phyloP scores from a whole-genome alignment of 2,797 vertebrate species.

The Enteromius afrohamiltoni region DNA sequence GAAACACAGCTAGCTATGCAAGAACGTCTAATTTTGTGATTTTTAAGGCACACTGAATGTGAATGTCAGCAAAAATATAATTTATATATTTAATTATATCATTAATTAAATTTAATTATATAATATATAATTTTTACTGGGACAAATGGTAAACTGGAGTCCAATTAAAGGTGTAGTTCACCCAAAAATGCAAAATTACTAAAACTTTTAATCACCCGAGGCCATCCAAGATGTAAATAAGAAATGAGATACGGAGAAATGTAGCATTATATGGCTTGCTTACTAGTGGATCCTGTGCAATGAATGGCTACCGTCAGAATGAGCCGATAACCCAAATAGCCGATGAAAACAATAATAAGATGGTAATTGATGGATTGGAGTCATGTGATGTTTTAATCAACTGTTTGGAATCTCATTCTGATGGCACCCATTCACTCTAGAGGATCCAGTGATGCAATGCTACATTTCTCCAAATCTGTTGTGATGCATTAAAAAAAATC shows the following conservation, averaged over 20 bases:
- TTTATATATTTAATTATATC: too few species aligned
- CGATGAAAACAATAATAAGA: not conserved
- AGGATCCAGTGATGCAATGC: not conserved
- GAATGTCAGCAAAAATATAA: not conserved
- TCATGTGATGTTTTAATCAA: not conserved
- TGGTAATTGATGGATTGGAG: not conserved
- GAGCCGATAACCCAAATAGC: not conserved
- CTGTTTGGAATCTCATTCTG: not conserved
- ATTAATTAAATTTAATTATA: too few species aligned
- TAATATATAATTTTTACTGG: not conserved
- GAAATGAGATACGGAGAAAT: not conserved
- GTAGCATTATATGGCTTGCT: not conserved
- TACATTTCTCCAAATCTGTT: not conserved
- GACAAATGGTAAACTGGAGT: not conserved
- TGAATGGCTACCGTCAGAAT: not conserved
- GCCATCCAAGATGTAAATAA: not conserved
- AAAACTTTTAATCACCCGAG: not conserved
- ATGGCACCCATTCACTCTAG: not conserved
- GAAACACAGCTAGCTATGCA: slow-evolving; percentile 17
- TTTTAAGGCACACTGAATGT: not conserved
- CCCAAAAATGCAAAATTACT: not conserved
- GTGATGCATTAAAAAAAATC: not conserved
- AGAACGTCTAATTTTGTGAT: not conserved
- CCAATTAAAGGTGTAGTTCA: not conserved
- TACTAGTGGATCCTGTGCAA: not conserved